Evolutionary conservation across 2,113 vertebrate species (phyloP).

Genomic region (Erythrocebus patas): DNA sequence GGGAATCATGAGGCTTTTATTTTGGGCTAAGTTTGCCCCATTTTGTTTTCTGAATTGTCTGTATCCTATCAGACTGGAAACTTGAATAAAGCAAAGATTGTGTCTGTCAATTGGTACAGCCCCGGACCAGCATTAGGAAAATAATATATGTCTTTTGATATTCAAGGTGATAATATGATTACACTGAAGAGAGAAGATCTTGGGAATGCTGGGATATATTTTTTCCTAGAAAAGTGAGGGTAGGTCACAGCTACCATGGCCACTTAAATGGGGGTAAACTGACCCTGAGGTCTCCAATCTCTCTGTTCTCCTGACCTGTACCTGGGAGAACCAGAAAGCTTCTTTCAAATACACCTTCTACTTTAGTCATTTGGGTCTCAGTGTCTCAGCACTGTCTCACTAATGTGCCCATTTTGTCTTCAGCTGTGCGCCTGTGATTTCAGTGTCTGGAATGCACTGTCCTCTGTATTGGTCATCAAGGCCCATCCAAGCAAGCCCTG

Average conservation of each 20-base stretch:
- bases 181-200: neutral
- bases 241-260: neutral
- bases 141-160: neutral
- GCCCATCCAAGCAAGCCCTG: neutral
- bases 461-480: neutral
- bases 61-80: neutral
- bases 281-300: neutral
- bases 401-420: neutral
- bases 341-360: neutral
- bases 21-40: neutral
- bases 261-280: neutral
- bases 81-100: constrained; percentile 12
- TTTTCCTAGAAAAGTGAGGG: neutral
- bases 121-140: neutral
- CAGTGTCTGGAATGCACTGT: neutral
- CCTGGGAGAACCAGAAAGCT: neutral
- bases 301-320: neutral
- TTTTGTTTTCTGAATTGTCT: constrained; percentile 7
- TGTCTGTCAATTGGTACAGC: neutral
- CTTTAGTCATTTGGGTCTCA: neutral
- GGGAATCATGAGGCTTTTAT: neutral
- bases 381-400: neutral
- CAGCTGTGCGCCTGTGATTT: neutral
- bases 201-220: neutral
- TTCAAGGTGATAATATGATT: neutral